Evolutionary conservation across 2,888 invertebrate genomes (phyloP).

Genomic region (Agapostemon virescens): DNA sequence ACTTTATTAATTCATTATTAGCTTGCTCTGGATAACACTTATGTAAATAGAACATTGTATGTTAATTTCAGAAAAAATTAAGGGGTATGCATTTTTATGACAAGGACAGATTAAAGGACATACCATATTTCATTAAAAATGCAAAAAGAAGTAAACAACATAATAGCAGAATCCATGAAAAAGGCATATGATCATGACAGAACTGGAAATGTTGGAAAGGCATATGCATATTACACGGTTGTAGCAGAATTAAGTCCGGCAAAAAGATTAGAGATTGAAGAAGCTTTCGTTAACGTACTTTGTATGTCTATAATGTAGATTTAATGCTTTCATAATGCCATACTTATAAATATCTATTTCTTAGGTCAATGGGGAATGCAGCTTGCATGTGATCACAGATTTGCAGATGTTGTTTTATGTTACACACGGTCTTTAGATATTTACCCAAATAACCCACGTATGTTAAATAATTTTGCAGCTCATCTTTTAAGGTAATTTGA

Average conservation of each 20-base stretch:
- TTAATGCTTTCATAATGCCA: neutral
- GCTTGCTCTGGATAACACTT: neutral
- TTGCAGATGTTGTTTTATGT: conserved; percentile 67
- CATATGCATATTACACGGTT: conserved; percentile 73
- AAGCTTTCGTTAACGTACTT: conserved; percentile 71
- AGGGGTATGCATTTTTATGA: conserved; percentile 33
- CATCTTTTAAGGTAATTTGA: conserved; percentile 70
- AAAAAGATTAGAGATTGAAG: conserved; percentile 68
- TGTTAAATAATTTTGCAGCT: conserved; percentile 74
- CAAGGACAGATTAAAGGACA: conserved; percentile 22
- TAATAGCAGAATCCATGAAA: conserved; percentile 67
- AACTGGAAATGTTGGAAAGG: conserved; percentile 69
- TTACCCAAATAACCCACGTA: conserved; percentile 69
- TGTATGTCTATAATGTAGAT: conserved; percentile 59
- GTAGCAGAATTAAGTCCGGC: conserved; percentile 69
- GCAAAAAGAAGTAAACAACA: conserved; percentile 67
- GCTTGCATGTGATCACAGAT: conserved; percentile 63
- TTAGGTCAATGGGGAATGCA: conserved; percentile 74
- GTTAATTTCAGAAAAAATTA: neutral
- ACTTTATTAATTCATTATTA: neutral
- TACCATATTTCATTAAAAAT: conserved; percentile 46
- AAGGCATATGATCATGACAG: conserved; percentile 70
- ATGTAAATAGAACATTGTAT: neutral
- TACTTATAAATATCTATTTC: conserved; percentile 24
- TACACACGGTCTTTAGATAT: conserved; percentile 70